A percentile compares a stretch with the other conserved stretches of the same genome.
These are phyloP conservation scores for Chirona hameri DNA, from an alignment of 2,888 invertebrate genomes.

Conservation along the genomic window DNA sequence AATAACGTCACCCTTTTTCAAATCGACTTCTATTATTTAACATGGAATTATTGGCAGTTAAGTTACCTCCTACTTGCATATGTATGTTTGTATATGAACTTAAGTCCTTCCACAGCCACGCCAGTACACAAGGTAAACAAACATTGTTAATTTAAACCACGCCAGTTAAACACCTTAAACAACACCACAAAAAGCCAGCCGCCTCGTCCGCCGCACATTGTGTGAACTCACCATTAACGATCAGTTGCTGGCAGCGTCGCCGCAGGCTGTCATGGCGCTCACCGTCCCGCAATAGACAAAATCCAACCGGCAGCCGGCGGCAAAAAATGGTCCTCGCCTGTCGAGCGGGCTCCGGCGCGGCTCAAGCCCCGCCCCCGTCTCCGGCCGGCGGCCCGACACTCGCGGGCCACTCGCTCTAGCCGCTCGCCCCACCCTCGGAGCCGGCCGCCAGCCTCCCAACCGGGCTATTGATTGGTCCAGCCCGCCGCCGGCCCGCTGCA, in stretches of 20 bases:
- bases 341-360: background rate
- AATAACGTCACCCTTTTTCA: no score
- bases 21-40: no score
- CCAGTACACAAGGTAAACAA: no score
- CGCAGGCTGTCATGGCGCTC: background rate
- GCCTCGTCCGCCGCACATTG: no score
- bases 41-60: no score
- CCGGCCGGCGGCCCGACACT: background rate
- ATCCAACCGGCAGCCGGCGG: background rate
- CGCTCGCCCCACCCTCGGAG: background rate
- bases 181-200: no score
- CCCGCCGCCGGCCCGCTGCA: background rate
- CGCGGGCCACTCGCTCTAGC: background rate
- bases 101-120: no score
- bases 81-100: no score
- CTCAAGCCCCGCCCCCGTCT: background rate
- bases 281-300: background rate
- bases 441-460: background rate
- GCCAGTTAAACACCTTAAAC: no score
- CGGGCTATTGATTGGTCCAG: slow-evolving; percentile 3
- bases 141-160: no score
- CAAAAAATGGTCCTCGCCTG: background rate
- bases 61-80: no score
- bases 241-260: background rate
- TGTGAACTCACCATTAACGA: background rate